Conservation (phyloP, 2,888 invertebrate genomes). For the Ennomos fuscantarius region DNA sequence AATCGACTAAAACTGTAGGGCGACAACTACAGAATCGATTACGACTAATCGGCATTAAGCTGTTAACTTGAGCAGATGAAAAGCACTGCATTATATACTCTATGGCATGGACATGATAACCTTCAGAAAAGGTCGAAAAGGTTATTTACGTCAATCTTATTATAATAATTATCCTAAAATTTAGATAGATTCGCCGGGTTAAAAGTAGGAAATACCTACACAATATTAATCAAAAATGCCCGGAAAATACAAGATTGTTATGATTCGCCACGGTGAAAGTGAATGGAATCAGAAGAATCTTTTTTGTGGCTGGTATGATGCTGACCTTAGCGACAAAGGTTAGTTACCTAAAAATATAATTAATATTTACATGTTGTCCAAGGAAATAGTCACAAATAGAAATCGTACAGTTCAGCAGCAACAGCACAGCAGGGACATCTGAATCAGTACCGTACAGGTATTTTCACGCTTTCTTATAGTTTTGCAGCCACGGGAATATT, state of each 20-base stretch:
- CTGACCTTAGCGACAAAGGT: conserved; percentile 89
- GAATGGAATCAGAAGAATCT: conserved; percentile 90
- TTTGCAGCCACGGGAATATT: no score
- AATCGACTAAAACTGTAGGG: no score
- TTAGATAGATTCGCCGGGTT: conserved; percentile 40
- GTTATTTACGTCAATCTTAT: conserved; percentile 26
- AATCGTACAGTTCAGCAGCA: no score
- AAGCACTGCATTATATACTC: neutral
- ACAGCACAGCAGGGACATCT: no score
- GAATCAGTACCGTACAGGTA: no score
- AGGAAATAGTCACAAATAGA: no score
- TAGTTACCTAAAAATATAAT: conserved; percentile 37
- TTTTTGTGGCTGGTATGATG: conserved; percentile 91
- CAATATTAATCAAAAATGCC: conserved; percentile 58
- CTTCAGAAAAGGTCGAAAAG: conserved; percentile 52
- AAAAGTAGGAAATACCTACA: conserved; percentile 14
- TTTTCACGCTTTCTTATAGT: no score
- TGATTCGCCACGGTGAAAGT: conserved; percentile 91
- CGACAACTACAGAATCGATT: no score
- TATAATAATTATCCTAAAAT: neutral
- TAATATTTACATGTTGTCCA: no score
- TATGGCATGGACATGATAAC: conserved; percentile 12
- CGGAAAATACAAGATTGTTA: conserved; percentile 87
- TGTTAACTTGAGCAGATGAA: no score
- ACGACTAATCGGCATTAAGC: no score